phyloP scores from a whole-genome alignment of 2,113 vertebrate genomes.

The Acrocephalus kingi region DNA sequence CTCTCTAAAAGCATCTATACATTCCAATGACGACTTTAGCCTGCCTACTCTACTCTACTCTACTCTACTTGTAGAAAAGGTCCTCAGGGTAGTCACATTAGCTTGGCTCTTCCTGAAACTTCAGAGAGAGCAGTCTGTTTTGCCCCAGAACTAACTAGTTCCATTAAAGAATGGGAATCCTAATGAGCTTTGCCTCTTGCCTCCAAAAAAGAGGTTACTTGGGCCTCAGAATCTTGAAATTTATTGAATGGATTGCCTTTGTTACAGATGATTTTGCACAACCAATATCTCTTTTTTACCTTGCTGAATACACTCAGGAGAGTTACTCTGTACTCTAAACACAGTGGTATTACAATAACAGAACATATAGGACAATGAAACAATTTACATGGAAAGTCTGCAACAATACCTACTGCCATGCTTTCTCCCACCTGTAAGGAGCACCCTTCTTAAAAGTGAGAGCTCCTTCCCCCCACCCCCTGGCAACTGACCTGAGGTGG shows the following conservation, averaged over 20 bases:
- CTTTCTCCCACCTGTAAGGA: neutral
- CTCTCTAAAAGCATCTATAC: neutral
- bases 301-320: neutral
- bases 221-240: neutral
- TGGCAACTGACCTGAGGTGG: neutral
- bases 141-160: neutral
- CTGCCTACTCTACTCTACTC: neutral
- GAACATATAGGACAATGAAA: neutral
- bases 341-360: neutral
- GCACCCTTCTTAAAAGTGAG: neutral
- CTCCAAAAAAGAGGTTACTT: neutral
- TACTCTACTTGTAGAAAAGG: neutral
- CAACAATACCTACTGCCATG: accelerated
- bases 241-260: neutral
- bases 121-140: neutral
- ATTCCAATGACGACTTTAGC: neutral
- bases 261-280: neutral
- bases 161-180: neutral
- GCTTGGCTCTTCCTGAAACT: neutral
- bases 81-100: neutral
- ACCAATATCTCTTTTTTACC: neutral
- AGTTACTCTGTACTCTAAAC: neutral
- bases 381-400: neutral
- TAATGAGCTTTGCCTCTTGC: neutral
- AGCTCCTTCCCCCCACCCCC: accelerated